These are phyloP conservation scores for Enteromius anoplus DNA, from an alignment of 2,797 vertebrate species.

Conservation along the genomic window DNA sequence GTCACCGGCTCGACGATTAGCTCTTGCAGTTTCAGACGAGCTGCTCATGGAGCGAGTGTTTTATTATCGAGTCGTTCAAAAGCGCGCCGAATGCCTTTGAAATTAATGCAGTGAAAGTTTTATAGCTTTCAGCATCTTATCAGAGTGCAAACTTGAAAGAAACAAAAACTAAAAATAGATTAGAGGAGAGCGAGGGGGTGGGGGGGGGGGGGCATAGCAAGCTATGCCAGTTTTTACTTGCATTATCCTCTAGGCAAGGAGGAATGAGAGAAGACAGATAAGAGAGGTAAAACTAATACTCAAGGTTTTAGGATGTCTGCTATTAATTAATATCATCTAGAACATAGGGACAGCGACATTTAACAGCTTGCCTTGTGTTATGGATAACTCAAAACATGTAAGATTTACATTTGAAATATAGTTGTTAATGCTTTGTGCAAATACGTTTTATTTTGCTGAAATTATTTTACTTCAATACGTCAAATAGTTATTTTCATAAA, in stretches of 20 bases:
- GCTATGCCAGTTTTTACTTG: slow-evolving; percentile 15
- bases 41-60: slow-evolving; percentile 1
- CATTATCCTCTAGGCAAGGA: slow-evolving; percentile 12
- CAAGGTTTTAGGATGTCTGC: not conserved
- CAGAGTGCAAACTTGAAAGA: slow-evolving; percentile 28
- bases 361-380: not conserved
- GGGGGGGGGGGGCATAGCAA: not conserved
- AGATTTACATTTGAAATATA: not conserved
- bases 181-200: too few species aligned
- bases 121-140: slow-evolving; percentile 43
- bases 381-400: not conserved
- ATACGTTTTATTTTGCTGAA: not conserved
- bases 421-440: not conserved
- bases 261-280: not conserved
- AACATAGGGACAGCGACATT: not conserved
- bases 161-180: slow-evolving; percentile 14
- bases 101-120: slow-evolving; percentile 27
- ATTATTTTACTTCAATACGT: not conserved
- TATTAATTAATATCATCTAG: not conserved
- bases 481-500: not conserved
- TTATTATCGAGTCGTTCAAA: slow-evolving; percentile 34
- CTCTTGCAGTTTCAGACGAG: slow-evolving; percentile 47
- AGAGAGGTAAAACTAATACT: slow-evolving; percentile 29
- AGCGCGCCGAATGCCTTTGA: slow-evolving; percentile 3
- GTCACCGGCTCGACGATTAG: slow-evolving; percentile 44